Evolutionary conservation across 2,888 invertebrate species (phyloP), one percentile per base, ranked within the genome.

Genomic region (Lasiommata megera): DNA sequence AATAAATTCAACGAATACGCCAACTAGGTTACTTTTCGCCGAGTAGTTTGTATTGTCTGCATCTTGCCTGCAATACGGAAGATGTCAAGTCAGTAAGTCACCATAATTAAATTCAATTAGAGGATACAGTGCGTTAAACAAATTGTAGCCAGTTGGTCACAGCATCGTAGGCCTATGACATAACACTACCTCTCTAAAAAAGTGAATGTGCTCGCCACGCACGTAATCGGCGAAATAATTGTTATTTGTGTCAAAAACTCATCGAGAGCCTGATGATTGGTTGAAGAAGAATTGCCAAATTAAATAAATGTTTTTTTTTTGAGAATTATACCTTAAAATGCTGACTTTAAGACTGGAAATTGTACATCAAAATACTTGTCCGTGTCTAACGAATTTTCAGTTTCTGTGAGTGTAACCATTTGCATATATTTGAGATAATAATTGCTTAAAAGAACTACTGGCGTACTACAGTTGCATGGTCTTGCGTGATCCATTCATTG

Each of bases 141-240:
- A 52, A 18, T 28, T 44, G 18, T 18, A 1, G 31, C 11, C 12
- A 28, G 38, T 31, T 18, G 48, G 43, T 46, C 29, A 41, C 34
- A 46, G 28, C 11, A 29, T 16, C n/a, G 40, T 28, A 50, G 44
- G 44, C 12, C 8, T 38, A 34, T 60, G 62, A 55, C 31, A 28
- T 62, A 64, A 64, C 31, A 47, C 18, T 57, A 54, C 64, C 62
- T 64, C 64, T 64, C 64, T 80, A 85, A 84, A 84, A 88, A 88
- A 88, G 88, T 84, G 88, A 88, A 84, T 71, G 87, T 80, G 14
- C 37, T 12, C 17, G 14, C 3, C 37, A 74, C 69, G 71, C 73
- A 84, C 82, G 85, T 87, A 88, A 86, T 78, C 71, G 63, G 62
- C 67, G 69, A 70, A 69, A 74, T 76, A 76, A 71, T 38, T 38